Evolutionary conservation across 2,797 vertebrate species (phyloP).

Genomic region (Pteronotus mesoamericanus): DNA sequence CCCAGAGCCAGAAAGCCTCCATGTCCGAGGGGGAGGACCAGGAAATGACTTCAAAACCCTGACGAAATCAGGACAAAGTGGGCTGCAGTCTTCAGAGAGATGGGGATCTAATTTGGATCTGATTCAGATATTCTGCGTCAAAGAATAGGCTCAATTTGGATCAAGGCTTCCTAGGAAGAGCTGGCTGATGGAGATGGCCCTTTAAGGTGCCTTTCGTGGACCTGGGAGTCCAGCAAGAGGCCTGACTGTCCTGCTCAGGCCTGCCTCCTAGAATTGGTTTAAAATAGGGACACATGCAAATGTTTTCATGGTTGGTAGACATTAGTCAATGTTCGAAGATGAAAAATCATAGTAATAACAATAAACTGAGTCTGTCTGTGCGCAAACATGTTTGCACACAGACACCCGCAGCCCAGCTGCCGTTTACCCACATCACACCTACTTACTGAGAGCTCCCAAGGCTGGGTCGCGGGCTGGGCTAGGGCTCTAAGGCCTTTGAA

Average conservation of each 20-base stretch:
- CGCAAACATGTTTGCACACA: not conserved
- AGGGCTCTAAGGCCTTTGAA: not conserved
- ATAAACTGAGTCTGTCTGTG: not conserved
- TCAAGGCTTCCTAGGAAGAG: slow-evolving; percentile 11
- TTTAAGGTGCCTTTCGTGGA: not conserved
- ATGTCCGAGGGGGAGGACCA: slow-evolving; percentile 37
- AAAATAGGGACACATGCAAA: not conserved
- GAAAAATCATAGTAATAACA: not conserved
- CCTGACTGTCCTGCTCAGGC: rapidly evolving
- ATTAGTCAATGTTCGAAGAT: not conserved
- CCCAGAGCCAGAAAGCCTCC: slow-evolving; percentile 39
- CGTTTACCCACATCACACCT: rapidly evolving
- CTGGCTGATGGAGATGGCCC: not conserved
- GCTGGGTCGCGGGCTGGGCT: not conserved
- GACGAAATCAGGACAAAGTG: slow-evolving; percentile 55
- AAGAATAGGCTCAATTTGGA: slow-evolving; percentile 63
- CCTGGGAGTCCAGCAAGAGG: too few relatives aligned
- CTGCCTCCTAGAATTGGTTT: not conserved
- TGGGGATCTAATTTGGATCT: slow-evolving; percentile 51
- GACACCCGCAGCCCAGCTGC: not conserved
- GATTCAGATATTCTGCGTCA: slow-evolving; percentile 55
- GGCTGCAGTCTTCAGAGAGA: slow-evolving; percentile 42
- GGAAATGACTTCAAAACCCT: slow-evolving; percentile 48
- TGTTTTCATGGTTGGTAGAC: not conserved
- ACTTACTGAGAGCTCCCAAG: too few relatives aligned